Evolutionary conservation across 1,140 invertebrate genomes (phyloP), one percentile per base, ranked within the genome.

Genomic region (Tetraneura akinire): DNA sequence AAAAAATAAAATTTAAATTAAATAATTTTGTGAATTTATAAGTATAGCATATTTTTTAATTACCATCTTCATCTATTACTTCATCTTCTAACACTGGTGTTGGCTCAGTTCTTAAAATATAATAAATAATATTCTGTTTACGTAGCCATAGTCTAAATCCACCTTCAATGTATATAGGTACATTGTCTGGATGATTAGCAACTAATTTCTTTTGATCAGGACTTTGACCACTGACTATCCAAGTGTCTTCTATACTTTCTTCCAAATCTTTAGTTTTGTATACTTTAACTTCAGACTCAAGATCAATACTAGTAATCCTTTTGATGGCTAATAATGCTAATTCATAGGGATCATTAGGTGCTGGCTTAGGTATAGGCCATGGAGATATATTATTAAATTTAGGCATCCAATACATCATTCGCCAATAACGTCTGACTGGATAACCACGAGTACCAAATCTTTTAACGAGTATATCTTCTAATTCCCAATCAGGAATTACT

Each of bases 361-460:
- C 82, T 1, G 90, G 88, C 47, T 90, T 88, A 0, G 96, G 94
- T 55, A 97, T 84, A 1, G 91, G 90, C 91, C 94, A 99, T 3
- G 97, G 97, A 82, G 94, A 96, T 0, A 92, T 85, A 85, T 98
- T 92, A 84, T 91, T 94, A 84, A 99, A 96, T 86, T 99, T 99
- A 5, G 97, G 96, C 91, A 98, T 93, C 98, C 98, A 99, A 84
- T 99, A 99, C 88, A 95, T 91, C 93, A 98, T 96, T 64, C 96
- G 88, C 88, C 91, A 92, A 84, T 91, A 94, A 85, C 97, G 98
- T 81, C 93, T 87, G 16, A 95, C 85, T 0, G 94, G 93, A 84
- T 91, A 89, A 14, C 91, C 91, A 83, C 91, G 87, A 80, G 88
- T 87, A 0, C 97, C 96, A 88, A 98, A 99, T 55, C 91, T 90